Evolutionary conservation across 2,888 invertebrate genomes (phyloP).

Genomic region (Xestia rhomboidea): DNA sequence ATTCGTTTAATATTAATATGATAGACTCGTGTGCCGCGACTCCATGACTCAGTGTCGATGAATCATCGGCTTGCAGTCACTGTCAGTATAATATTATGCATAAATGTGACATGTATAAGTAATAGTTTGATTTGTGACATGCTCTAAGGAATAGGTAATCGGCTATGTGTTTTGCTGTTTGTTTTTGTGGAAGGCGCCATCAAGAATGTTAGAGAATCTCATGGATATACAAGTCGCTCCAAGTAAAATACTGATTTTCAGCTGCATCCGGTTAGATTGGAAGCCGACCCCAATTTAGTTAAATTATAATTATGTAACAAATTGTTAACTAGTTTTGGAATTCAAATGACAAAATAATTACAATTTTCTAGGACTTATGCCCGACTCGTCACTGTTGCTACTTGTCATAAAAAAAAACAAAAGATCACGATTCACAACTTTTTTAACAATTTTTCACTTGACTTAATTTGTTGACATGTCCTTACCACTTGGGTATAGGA

Average conservation of each 20-base stretch:
- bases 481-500: too few species aligned
- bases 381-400: too few species aligned
- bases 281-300: too few species aligned
- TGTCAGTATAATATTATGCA: slow-evolving; percentile 19
- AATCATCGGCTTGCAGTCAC: slow-evolving; percentile 22
- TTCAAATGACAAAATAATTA: too few species aligned
- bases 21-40: slow-evolving; percentile 9
- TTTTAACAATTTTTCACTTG: too few species aligned
- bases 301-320: neutral
- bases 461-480: too few species aligned
- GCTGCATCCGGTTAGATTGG: too few species aligned
- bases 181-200: neutral
- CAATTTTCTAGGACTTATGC: too few species aligned
- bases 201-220: neutral
- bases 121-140: slow-evolving; percentile 11
- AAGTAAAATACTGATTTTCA: too few species aligned
- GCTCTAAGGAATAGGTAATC: neutral
- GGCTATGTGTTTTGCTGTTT: neutral
- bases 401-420: too few species aligned
- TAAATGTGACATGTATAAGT: neutral
- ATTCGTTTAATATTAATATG: slow-evolving; percentile 35
- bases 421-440: too few species aligned
- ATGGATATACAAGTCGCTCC: neutral
- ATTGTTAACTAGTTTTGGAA: too few species aligned
- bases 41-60: slow-evolving; percentile 44